These are phyloP conservation scores for Spisula subtruncata DNA, from an alignment of 2,888 invertebrate species.

Conservation along the genomic window DNA sequence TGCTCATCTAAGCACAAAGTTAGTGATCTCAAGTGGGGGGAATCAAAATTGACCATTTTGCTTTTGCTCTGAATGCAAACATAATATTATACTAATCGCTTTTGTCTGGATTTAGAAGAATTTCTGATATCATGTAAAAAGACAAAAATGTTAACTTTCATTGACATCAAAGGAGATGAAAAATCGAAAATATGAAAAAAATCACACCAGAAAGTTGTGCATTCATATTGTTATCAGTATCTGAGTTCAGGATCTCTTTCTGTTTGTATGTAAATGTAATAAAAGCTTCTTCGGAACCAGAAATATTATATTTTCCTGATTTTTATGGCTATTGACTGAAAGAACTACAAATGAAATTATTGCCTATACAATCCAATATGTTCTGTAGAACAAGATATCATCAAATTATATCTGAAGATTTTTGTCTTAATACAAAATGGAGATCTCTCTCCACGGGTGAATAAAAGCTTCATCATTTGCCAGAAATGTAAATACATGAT, in stretches of 20 bases:
- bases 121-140: no score
- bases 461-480: neutral
- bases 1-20: no score
- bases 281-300: neutral
- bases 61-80: no score
- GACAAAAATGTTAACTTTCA: no score
- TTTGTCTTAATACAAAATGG: neutral
- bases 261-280: neutral
- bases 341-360: slow-evolving; percentile 18
- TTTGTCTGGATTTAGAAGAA: no score
- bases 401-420: slow-evolving; percentile 15
- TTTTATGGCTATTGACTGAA: slow-evolving; percentile 1
- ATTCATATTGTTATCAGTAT: neutral
- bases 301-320: neutral
- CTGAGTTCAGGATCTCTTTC: neutral
- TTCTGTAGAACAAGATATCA: neutral
- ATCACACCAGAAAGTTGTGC: no score
- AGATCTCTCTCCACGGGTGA: neutral
- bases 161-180: no score
- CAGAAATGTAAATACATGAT: slow-evolving; percentile 15
- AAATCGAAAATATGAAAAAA: no score
- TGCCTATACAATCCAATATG: neutral
- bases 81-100: no score
- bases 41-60: no score
- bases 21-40: no score